These are phyloP conservation scores for Glaucidium brasilianum DNA, from an alignment of 2,113 vertebrate genomes.

Conservation along the genomic window DNA sequence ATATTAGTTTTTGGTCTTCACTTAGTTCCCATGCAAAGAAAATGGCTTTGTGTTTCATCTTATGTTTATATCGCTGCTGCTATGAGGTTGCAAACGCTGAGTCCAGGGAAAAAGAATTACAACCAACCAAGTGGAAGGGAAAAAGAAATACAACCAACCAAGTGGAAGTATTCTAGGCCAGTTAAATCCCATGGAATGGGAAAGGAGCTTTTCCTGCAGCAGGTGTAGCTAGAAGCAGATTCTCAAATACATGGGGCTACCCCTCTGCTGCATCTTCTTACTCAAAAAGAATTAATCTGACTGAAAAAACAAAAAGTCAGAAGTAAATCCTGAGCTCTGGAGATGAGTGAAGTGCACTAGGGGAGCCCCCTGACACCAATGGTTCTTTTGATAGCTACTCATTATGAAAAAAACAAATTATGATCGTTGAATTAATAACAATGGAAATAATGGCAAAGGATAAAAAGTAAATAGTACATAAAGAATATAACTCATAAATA, in stretches of 20 bases:
- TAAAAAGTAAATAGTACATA: neutral
- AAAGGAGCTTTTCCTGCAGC: neutral
- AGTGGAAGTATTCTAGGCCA: neutral
- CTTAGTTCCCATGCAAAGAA: neutral
- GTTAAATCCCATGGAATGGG: neutral
- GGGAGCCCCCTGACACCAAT: neutral
- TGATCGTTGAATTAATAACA: neutral
- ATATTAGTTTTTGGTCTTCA: neutral
- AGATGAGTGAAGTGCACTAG: neutral
- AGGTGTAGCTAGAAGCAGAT: neutral
- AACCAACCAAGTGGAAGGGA: neutral
- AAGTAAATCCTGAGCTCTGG: neutral
- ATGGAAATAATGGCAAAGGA: neutral
- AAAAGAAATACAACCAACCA: neutral
- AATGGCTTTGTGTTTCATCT: neutral
- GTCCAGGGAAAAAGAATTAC: neutral
- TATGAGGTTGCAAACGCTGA: neutral
- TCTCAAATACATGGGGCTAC: neutral
- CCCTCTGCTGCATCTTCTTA: neutral
- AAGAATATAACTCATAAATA: neutral
- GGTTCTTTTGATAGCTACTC: neutral
- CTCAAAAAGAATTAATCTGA: neutral
- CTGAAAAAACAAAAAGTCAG: neutral
- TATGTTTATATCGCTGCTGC: neutral
- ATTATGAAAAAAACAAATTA: neutral